These are phyloP conservation scores for Naja naja DNA, from an alignment of 2,113 vertebrate species.

Conservation along the genomic window DNA sequence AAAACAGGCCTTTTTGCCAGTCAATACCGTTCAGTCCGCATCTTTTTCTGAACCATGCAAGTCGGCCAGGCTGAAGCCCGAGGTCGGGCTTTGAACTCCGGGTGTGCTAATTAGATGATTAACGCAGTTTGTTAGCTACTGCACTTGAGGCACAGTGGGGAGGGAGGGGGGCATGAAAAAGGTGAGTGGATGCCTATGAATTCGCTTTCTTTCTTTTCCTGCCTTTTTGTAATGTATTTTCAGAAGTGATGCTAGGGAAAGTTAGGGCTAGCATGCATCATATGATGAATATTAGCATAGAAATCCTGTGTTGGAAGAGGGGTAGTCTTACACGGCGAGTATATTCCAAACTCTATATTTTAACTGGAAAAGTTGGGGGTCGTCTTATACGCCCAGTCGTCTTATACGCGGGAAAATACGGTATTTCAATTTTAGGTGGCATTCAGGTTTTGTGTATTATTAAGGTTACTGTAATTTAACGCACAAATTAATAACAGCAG, in stretches of 20 bases:
- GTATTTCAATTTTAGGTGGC: background rate
- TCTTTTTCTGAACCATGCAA: background rate
- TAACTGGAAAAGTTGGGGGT: too few relatives aligned
- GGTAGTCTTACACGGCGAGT: too few relatives aligned
- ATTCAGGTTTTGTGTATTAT: background rate
- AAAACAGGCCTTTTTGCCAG: background rate
- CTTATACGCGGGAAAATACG: too few relatives aligned
- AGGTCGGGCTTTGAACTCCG: background rate
- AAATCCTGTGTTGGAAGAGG: too few relatives aligned
- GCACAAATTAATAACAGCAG: background rate
- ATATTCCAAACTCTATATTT: too few relatives aligned
- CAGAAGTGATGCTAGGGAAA: background rate
- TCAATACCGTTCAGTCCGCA: background rate
- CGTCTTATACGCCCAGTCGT: too few relatives aligned
- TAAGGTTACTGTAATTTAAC: background rate
- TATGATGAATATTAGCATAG: background rate
- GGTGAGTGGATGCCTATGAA: background rate
- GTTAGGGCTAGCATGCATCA: background rate
- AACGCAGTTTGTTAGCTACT: background rate
- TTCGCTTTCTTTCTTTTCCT: background rate
- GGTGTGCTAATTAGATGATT: background rate
- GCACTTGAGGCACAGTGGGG: background rate
- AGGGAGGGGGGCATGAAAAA: background rate
- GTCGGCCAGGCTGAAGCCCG: background rate
- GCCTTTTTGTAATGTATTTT: background rate